Evolutionary conservation across 1,140 invertebrate genomes (phyloP).

Genomic region (Heliconius nattereri): DNA sequence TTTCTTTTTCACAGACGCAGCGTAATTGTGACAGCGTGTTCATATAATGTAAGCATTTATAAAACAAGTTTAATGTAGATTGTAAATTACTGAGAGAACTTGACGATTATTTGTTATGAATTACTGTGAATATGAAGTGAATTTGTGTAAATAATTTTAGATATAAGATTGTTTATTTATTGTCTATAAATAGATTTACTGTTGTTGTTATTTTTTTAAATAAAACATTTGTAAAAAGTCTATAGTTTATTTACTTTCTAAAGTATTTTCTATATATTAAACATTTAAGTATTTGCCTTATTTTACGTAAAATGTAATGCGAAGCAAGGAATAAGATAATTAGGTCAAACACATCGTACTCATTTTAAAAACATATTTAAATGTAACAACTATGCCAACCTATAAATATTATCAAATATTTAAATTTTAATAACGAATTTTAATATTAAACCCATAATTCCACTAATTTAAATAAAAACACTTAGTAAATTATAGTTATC

Average conservation of each 20-base stretch:
- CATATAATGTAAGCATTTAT: slow-evolving; percentile 44
- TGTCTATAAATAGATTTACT: slow-evolving; percentile 58
- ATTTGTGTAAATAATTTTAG: slow-evolving; percentile 73
- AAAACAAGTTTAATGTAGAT: slow-evolving; percentile 42
- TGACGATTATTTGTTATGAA: slow-evolving; percentile 16
- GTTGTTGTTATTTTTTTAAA: slow-evolving; percentile 42
- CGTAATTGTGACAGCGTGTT: slow-evolving; percentile 43
- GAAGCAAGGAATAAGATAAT: no score
- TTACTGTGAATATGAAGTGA: slow-evolving; percentile 55
- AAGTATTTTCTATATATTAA: neutral
- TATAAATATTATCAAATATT: neutral
- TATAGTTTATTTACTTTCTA: neutral
- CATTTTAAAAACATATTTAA: neutral
- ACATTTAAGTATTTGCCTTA: no score
- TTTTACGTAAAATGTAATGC: no score
- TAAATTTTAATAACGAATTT: neutral
- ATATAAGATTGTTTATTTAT: slow-evolving; percentile 71
- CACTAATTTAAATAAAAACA: no score
- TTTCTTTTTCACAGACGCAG: slow-evolving; percentile 49
- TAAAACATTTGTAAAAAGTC: neutral
- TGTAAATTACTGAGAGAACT: slow-evolving; percentile 17
- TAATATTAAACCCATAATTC: neutral
- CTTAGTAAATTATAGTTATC: neutral
- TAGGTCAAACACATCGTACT: neutral
- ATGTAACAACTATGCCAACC: neutral